Conservation (phyloP, 2,797 vertebrate genomes). For the Poeciliopsis infans region DNA sequence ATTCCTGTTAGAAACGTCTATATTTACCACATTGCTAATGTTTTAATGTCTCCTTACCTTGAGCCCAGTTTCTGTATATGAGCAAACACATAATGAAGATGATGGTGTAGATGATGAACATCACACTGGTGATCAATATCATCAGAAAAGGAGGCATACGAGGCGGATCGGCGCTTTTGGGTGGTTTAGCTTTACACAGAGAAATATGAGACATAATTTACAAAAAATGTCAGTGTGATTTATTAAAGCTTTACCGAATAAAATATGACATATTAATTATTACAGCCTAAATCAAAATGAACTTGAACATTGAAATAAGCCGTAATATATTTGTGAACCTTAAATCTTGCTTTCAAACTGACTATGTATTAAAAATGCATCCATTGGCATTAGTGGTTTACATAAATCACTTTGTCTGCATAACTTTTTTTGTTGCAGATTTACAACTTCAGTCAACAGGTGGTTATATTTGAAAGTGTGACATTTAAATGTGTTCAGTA, state of each 20-base stretch:
- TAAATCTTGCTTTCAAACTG: background rate
- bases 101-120: constrained; percentile 9
- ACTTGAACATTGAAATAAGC: background rate
- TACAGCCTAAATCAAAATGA: background rate
- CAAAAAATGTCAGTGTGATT: background rate
- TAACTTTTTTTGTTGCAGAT: no score
- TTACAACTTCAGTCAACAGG: no score
- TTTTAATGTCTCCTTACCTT: background rate
- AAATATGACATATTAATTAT: background rate
- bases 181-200: background rate
- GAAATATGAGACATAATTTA: background rate
- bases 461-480: background rate
- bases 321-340: background rate
- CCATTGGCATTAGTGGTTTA: background rate
- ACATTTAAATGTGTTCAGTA: background rate
- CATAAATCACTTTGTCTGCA: background rate
- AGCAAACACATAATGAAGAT: background rate
- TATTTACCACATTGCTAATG: background rate
- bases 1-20: background rate
- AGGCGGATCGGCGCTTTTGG: background rate
- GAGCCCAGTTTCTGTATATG: background rate
- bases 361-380: background rate
- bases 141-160: background rate
- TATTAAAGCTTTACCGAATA: background rate
- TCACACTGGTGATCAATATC: background rate